These are phyloP conservation scores for Enteromius thamalakanensis DNA, from an alignment of 2,797 vertebrate species.

Conservation along the genomic window DNA sequence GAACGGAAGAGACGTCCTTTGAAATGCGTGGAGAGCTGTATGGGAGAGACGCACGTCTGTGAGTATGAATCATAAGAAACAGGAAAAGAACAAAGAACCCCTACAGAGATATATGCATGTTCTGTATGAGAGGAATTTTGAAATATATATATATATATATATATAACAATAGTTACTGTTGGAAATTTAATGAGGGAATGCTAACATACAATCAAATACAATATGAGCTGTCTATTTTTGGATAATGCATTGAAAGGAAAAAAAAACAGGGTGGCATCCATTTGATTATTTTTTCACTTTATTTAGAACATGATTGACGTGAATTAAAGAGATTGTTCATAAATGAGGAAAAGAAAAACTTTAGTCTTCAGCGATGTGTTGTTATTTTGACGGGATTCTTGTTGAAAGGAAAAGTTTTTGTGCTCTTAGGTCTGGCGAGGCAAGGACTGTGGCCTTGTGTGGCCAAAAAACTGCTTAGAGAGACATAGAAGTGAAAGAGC, in stretches of 20 bases:
- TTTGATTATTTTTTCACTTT: background rate
- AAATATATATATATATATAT: background rate
- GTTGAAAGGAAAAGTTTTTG: background rate
- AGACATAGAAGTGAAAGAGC: constrained; percentile 8
- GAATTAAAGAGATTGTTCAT: background rate
- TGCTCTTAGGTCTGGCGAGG: background rate
- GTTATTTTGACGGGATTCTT: background rate
- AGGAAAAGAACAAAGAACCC: background rate
- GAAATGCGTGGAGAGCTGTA: background rate
- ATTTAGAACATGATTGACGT: background rate
- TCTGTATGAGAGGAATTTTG: background rate
- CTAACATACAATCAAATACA: background rate
- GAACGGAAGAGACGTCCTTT: background rate
- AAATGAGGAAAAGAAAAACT: background rate
- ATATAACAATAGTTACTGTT: background rate
- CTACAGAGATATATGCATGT: background rate
- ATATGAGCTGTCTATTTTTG: background rate
- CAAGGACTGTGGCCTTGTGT: background rate
- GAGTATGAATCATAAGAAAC: background rate
- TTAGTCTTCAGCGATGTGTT: background rate
- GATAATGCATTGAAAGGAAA: background rate
- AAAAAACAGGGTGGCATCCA: background rate
- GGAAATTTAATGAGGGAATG: background rate
- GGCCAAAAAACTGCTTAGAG: constrained; percentile 9
- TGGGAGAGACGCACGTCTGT: background rate